Evolutionary conservation across 2,113 vertebrate species (phyloP).

Genomic region (Protobothrops mucrosquamatus): DNA sequence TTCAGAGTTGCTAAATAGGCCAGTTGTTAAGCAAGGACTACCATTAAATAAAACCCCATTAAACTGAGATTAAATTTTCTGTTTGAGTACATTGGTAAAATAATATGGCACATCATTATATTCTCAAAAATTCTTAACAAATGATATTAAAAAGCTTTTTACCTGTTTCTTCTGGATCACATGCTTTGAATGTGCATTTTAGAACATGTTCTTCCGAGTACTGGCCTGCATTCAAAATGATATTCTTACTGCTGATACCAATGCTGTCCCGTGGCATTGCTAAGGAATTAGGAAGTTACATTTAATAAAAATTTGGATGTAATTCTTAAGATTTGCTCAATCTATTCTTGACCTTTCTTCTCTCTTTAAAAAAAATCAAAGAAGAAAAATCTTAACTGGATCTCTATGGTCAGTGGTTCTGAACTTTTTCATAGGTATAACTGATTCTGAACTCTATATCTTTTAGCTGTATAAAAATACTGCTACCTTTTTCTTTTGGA

Average conservation of each 20-base stretch:
- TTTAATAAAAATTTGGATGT: background rate
- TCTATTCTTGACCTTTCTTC: background rate
- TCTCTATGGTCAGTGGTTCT: background rate
- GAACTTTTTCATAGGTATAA: background rate
- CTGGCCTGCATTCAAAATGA: background rate
- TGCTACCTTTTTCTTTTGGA: background rate
- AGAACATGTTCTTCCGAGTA: conserved; percentile 67
- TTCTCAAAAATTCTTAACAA: background rate
- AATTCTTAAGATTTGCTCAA: background rate
- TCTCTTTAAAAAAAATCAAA: background rate
- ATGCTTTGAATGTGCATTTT: conserved; percentile 65
- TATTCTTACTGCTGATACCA: conserved; percentile 5
- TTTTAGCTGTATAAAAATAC: background rate
- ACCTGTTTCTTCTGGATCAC: conserved; percentile 70
- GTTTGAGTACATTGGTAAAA: background rate
- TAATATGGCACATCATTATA: background rate
- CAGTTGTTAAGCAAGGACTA: background rate
- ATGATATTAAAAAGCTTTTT: conserved; percentile 5
- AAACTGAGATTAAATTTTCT: background rate
- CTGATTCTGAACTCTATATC: background rate
- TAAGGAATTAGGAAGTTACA: conserved; percentile 23
- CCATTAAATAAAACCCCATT: background rate
- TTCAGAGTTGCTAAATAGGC: background rate
- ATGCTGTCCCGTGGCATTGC: conserved; percentile 38
- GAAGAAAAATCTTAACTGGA: background rate